Percentiles rank a stretch among this genome's conserved stretches.
Conservation (phyloP, 1,140 invertebrate species). For the Bathynomus jamesi region DNA sequence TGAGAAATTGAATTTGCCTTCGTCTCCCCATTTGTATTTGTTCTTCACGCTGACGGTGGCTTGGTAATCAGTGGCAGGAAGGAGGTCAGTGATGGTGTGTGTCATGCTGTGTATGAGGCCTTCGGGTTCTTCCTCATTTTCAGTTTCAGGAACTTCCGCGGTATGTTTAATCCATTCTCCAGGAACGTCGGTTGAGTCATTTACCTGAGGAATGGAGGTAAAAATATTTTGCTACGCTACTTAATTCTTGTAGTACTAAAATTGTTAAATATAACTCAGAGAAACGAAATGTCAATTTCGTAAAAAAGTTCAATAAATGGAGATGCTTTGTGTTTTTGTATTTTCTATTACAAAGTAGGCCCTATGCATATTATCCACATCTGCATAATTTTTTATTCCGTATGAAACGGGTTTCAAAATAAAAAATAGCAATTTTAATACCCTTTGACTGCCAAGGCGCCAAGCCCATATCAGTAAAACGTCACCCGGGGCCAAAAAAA, state of each 20-base stretch:
- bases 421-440: too few species aligned
- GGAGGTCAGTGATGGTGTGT: conserved; percentile 15
- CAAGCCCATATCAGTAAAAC: too few species aligned
- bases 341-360: neutral
- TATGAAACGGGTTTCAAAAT: too few species aligned
- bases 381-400: too few species aligned
- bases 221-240: neutral
- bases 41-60: conserved; percentile 14
- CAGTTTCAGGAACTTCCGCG: neutral
- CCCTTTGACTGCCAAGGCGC: too few species aligned
- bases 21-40: conserved; percentile 11
- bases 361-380: neutral
- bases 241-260: neutral
- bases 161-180: too few species aligned
- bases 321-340: neutral
- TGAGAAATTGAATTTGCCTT: conserved; percentile 14
- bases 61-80: conserved; percentile 12
- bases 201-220: neutral
- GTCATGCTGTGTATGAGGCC: conserved; percentile 7
- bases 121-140: neutral
- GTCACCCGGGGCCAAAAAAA: too few species aligned
- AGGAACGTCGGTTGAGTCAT: conserved; percentile 4
- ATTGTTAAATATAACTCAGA: neutral
- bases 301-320: neutral
- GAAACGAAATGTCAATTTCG: neutral